Percentiles rank a stretch among this genome's conserved stretches.
These are phyloP conservation scores for Drosophila murphyi DNA, from an alignment of 1,140 invertebrate genomes.

Conservation along the genomic window DNA sequence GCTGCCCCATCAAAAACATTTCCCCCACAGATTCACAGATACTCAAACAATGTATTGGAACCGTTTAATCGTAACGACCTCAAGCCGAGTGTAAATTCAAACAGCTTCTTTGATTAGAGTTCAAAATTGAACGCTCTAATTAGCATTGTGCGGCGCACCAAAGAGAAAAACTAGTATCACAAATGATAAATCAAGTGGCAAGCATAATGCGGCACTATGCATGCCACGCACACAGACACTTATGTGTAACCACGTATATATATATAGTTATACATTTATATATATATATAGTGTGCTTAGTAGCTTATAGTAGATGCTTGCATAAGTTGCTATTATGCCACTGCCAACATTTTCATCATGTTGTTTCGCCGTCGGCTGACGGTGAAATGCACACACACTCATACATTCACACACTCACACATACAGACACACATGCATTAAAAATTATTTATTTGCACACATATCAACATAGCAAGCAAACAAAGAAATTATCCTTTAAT, in stretches of 20 bases:
- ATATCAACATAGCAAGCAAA: constrained; percentile 4
- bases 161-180: background rate
- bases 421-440: too few relatives aligned
- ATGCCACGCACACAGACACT: background rate
- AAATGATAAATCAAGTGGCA: constrained; percentile 25
- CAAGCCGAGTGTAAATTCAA: constrained; percentile 14
- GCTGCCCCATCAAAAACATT: background rate
- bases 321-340: background rate
- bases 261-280: background rate
- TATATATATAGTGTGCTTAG: background rate
- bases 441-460: background rate
- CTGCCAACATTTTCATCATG: background rate
- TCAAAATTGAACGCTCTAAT: constrained; percentile 17
- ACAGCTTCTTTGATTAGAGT: constrained; percentile 18
- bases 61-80: background rate
- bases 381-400: constrained; percentile 3
- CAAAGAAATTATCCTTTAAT: background rate
- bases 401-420: background rate
- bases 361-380: background rate
- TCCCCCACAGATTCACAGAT: background rate
- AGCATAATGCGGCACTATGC: constrained; percentile 10
- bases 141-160: background rate
- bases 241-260: background rate
- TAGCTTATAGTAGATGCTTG: background rate
- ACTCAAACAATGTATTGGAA: background rate